Evolutionary conservation across 2,113 vertebrate genomes (phyloP).

Genomic region (Anseranas semipalmata): DNA sequence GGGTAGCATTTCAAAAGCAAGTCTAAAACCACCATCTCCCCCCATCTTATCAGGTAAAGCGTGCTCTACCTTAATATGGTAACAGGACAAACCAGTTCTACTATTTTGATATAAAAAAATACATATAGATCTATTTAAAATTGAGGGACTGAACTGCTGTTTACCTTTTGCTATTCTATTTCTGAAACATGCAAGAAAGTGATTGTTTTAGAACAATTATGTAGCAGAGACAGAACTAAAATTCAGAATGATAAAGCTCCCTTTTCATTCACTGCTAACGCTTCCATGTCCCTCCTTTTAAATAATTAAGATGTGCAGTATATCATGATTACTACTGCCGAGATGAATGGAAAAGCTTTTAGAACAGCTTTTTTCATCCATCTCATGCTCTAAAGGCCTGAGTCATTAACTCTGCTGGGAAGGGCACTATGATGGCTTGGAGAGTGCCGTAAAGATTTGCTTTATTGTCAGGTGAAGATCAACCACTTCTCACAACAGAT

Average conservation of each 20-base stretch:
- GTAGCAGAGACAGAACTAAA: neutral
- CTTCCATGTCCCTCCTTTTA: neutral
- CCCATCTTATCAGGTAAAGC: neutral
- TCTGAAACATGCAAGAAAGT: neutral
- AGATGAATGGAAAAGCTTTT: neutral
- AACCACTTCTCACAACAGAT: neutral
- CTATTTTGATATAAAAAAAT: neutral
- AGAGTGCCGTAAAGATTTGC: neutral
- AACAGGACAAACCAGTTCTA: neutral
- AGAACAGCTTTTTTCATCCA: neutral
- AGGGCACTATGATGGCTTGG: neutral
- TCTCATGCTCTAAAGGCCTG: neutral
- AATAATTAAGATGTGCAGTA: neutral
- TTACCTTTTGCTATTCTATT: neutral
- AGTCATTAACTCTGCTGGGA: neutral
- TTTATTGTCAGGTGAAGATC: neutral
- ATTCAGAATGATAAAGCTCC: neutral
- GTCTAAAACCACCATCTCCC: neutral
- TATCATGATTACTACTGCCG: neutral
- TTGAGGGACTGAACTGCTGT: neutral
- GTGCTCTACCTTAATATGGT: accelerated
- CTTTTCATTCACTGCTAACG: accelerated
- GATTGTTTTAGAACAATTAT: neutral
- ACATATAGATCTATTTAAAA: neutral
- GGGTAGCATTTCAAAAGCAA: neutral